A percentile compares a stretch with the other conserved stretches of the same genome.
These are phyloP conservation scores for Fragum whitleyi DNA, from an alignment of 2,888 invertebrate species.

Conservation along the genomic window DNA sequence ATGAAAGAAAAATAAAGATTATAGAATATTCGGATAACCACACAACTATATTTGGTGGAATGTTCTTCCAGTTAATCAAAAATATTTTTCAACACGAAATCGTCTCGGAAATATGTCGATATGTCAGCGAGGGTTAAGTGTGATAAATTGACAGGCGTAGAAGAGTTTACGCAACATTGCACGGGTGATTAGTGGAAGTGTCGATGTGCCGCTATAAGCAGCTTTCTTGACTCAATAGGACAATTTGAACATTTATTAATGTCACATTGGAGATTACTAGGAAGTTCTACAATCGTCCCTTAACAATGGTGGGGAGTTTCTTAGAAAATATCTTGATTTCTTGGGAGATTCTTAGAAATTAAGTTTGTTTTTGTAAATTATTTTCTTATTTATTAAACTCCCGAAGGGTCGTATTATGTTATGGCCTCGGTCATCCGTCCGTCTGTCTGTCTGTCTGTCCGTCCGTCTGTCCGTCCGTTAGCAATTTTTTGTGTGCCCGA, in stretches of 20 bases:
- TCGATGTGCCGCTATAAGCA: not conserved
- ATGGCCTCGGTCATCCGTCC: too few species aligned
- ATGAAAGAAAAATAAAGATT: too few species aligned
- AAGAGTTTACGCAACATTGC: not conserved
- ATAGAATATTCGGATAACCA: too few species aligned
- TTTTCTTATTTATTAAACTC: too few species aligned
- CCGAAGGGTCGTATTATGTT: too few species aligned
- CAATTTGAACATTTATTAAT: slow-evolving; percentile 4
- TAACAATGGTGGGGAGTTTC: not conserved
- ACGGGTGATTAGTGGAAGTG: not conserved
- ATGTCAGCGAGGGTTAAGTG: not conserved
- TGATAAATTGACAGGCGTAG: not conserved
- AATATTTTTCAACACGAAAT: not conserved
- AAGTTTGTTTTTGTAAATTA: too few species aligned
- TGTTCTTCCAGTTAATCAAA: not conserved
- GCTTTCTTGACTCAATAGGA: slow-evolving; percentile 1
- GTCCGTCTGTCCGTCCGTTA: too few species aligned
- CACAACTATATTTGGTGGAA: not conserved
- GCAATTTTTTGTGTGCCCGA: too few species aligned
- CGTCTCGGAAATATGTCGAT: not conserved
- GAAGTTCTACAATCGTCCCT: not conserved
- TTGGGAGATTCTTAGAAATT: too few species aligned
- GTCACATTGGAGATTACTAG: not conserved
- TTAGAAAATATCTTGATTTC: too few species aligned
- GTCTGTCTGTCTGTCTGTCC: too few species aligned